Evolutionary conservation across 2,797 vertebrate genomes (phyloP).

Genomic region (Lerista edwardsae): DNA sequence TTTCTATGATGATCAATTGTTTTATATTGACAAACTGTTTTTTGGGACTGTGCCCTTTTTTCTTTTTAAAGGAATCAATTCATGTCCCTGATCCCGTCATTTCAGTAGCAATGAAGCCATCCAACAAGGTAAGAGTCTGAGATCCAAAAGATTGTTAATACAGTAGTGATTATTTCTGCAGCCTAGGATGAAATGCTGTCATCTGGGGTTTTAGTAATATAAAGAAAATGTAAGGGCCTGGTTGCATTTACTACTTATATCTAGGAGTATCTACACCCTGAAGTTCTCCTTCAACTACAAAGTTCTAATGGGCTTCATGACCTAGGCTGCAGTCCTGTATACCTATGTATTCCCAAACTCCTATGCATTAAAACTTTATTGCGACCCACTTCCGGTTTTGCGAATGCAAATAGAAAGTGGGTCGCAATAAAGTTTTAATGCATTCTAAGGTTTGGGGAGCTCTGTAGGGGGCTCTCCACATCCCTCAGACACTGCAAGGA

Average conservation of each 20-base stretch:
- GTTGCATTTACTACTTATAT: background rate
- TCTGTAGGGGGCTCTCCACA: too few relatives aligned
- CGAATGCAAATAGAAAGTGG: too few relatives aligned
- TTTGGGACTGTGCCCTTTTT: constrained; percentile 3
- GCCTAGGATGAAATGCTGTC: background rate
- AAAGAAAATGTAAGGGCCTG: too few relatives aligned
- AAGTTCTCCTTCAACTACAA: background rate
- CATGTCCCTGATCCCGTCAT: constrained; percentile 95
- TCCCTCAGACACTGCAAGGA: too few relatives aligned
- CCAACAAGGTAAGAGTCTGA: constrained; percentile 86
- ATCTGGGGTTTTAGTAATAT: background rate
- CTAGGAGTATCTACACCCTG: background rate
- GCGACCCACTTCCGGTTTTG: too few relatives aligned
- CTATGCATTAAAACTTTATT: too few relatives aligned
- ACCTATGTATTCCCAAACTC: too few relatives aligned
- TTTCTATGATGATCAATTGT: background rate
- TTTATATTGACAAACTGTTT: background rate
- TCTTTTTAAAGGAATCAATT: constrained; percentile 89
- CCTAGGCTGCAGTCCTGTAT: too few relatives aligned
- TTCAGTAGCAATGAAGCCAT: constrained; percentile 91
- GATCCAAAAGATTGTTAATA: background rate
- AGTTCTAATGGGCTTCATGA: background rate
- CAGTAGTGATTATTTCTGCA: background rate
- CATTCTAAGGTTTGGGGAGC: too few relatives aligned
- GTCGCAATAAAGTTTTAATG: background rate